Evolutionary conservation across 1,140 invertebrate genomes (phyloP), one percentile per base, ranked within the genome.

Genomic region (Centruroides sculpturatus): DNA sequence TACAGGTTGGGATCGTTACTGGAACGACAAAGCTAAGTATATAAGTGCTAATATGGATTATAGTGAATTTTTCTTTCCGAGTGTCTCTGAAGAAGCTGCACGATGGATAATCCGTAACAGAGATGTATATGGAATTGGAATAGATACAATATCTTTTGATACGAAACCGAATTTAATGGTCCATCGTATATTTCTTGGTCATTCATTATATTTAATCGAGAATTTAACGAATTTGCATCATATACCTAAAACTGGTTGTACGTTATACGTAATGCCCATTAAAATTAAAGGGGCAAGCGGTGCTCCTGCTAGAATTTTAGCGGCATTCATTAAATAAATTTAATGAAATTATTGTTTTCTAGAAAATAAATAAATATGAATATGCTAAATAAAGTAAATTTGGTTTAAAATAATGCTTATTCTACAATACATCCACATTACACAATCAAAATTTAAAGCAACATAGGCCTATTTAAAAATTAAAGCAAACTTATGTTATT

Each of bases 91-190:
- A 59, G 76, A 78, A 35, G 78, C 82, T 23, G 80, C 81, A 0
- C 67, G 76, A 59, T 83, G 78, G 76, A 73, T 85, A 59, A 76
- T 76, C 3, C 74, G 78, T 11, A 71, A 79, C 35, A 73, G 75
- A 34, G 76, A 78, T 60, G 74, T 85, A 47, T 73, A 80, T 47
- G 83, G 82, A 0, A 74, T 85, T 0, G 84, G 81, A 0, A 75
- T 81, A 0, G 84, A 85, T 66, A 77, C 79, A 0, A 73, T 81
- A 0, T 81, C 79, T 8, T 68, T 82, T 8, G 83, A 66, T 23
- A 63, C 66, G 9, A 59, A 70, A 4, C 63, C 50, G 13, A 48
- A 48, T 12, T 57, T 55, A 36, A 10, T 8, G 5, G 47, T 50
- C 7, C 64, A 67, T 56, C 23, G 11, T 8, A 58, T 64, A 9